Conservation (phyloP, 2,888 invertebrate genomes). For the Tetramorium bicarinatum region DNA sequence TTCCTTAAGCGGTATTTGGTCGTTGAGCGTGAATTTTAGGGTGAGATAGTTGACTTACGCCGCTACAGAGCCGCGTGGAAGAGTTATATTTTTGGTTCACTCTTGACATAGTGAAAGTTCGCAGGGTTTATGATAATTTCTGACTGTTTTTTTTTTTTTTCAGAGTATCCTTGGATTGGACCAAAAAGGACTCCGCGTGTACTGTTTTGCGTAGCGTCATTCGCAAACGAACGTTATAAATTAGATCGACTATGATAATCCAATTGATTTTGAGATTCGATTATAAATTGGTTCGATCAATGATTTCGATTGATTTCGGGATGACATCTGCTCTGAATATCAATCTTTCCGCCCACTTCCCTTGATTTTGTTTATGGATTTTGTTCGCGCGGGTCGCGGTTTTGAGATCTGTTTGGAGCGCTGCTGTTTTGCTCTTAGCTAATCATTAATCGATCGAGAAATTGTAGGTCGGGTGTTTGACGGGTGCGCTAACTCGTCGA, state of each 20-base stretch:
- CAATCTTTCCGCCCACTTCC: conserved; percentile 16
- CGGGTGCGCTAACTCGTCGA: conserved; percentile 45
- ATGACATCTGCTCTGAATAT: conserved; percentile 34
- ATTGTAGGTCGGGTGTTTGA: conserved; percentile 5
- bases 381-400: conserved; percentile 4
- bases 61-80: conserved; percentile 39
- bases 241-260: neutral
- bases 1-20: conserved; percentile 3
- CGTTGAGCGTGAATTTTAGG: conserved; percentile 13
- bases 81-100: neutral
- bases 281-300: conserved; percentile 17
- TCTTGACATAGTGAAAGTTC: neutral
- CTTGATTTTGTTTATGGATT: conserved; percentile 16
- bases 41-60: neutral
- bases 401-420: conserved; percentile 22
- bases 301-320: conserved; percentile 14
- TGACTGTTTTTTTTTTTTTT: neutral
- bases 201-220: conserved; percentile 40
- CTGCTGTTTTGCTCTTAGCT: conserved; percentile 25
- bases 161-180: conserved; percentile 29
- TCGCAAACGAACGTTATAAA: conserved; percentile 29
- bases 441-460: conserved; percentile 22
- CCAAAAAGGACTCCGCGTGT: conserved; percentile 50
- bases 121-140: conserved; percentile 31
- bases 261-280: neutral